Conservation (phyloP, 2,888 invertebrate genomes). For the Julus scandinavius region DNA sequence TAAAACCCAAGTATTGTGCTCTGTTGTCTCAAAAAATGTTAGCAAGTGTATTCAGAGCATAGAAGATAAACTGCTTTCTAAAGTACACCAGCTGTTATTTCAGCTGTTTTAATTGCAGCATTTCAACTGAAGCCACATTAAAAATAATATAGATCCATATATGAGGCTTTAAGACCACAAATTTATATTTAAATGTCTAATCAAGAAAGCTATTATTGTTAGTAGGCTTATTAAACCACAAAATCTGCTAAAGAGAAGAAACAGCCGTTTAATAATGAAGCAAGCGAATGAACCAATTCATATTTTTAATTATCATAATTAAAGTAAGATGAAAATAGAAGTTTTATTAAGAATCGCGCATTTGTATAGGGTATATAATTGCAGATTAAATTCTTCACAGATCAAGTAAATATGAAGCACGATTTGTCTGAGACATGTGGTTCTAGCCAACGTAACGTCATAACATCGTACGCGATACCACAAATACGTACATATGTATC, state of each 20-base stretch:
- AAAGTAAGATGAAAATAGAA: background rate
- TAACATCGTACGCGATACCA: background rate
- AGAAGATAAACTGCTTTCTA: background rate
- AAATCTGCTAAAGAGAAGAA: background rate
- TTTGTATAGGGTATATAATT: background rate
- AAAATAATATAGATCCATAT: background rate
- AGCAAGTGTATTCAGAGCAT: background rate
- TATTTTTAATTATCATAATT: background rate
- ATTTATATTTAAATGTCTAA: constrained; percentile 10
- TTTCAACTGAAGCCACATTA: background rate
- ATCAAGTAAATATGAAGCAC: no score
- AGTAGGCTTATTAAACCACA: background rate
- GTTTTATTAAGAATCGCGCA: background rate
- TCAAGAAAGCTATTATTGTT: background rate
- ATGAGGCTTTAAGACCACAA: background rate
- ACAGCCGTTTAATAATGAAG: background rate
- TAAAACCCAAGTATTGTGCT: background rate
- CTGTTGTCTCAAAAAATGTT: background rate
- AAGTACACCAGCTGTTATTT: background rate
- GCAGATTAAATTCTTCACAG: no score
- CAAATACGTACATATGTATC: background rate
- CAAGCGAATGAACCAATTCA: background rate
- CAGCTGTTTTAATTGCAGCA: background rate
- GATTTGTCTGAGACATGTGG: background rate
- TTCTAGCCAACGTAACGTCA: background rate